Evolutionary conservation across 2,888 invertebrate genomes (phyloP).

Genomic region (Proisotoma minuta): DNA sequence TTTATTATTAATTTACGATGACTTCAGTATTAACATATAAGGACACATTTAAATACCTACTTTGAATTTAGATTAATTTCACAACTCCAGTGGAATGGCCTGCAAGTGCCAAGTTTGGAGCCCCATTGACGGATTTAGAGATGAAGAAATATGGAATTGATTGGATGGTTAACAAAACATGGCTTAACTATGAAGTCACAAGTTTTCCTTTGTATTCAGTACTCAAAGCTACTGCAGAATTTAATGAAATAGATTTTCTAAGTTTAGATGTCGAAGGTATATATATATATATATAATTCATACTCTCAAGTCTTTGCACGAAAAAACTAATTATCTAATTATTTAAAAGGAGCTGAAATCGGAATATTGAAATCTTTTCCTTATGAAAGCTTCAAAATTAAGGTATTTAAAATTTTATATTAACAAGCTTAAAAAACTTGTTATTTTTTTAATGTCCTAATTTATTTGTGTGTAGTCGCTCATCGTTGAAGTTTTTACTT

Average conservation of each 20-base stretch:
- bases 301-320: no score
- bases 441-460: no score
- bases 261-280: conserved; percentile 7
- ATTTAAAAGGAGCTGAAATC: conserved; percentile 8
- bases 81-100: conserved; percentile 9
- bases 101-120: not conserved
- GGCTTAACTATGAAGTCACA: not conserved
- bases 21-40: no score
- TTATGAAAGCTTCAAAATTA: not conserved
- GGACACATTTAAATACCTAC: not conserved
- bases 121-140: not conserved
- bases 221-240: not conserved
- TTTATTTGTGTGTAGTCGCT: not conserved
- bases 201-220: conserved; percentile 9
- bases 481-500: not conserved
- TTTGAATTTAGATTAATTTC: not conserved
- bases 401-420: no score
- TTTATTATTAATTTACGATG: no score
- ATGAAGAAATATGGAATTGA: conserved; percentile 2
- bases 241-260: conserved; percentile 7
- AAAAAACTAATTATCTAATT: no score
- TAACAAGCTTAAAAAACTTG: no score
- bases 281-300: no score
- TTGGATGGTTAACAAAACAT: conserved; percentile 11
- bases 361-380: not conserved